A percentile compares a stretch with the other conserved stretches of the same genome.
Evolutionary conservation across 1,140 invertebrate genomes (phyloP).

Genomic region (Cotesia chilonis): DNA sequence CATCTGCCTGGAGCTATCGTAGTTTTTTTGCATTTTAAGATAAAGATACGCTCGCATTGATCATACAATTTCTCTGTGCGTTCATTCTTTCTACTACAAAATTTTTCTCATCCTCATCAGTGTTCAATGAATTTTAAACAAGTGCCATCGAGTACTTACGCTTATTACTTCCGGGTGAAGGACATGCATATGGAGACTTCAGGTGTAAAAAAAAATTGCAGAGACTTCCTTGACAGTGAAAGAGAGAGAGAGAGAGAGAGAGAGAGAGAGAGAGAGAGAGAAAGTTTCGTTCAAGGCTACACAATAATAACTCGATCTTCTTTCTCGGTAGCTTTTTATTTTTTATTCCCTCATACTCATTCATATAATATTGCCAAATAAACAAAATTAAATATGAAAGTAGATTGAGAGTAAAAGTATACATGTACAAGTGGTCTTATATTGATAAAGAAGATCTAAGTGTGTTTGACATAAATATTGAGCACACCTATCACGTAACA

Average conservation of each 20-base stretch:
- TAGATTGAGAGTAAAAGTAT: slow-evolving; percentile 36
- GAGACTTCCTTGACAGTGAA: slow-evolving; percentile 32
- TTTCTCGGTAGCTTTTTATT: slow-evolving; percentile 22
- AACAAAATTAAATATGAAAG: slow-evolving; percentile 27
- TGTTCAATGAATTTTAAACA: background rate
- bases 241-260: slow-evolving; percentile 31
- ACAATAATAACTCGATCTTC: slow-evolving; percentile 15
- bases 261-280: slow-evolving; percentile 29
- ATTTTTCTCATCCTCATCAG: too few species aligned
- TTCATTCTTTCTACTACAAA: too few species aligned
- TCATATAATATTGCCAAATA: slow-evolving; percentile 19
- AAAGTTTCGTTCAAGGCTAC: slow-evolving; percentile 37
- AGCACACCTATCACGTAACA: slow-evolving; percentile 29
- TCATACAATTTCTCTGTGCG: too few species aligned
- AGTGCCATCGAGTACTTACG: background rate
- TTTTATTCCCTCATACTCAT: slow-evolving; percentile 7
- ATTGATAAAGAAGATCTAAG: slow-evolving; percentile 20
- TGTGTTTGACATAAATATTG: slow-evolving; percentile 24
- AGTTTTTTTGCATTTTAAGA: slow-evolving; percentile 20
- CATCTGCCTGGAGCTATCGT: slow-evolving; percentile 26
- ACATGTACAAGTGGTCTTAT: background rate
- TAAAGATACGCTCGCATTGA: background rate
- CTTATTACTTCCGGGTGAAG: slow-evolving; percentile 15
- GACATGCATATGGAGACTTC: slow-evolving; percentile 1
- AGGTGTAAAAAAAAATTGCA: slow-evolving; percentile 16